These are phyloP conservation scores for Drosophila takahashii DNA, from an alignment of 1,140 invertebrate species.

Conservation along the genomic window DNA sequence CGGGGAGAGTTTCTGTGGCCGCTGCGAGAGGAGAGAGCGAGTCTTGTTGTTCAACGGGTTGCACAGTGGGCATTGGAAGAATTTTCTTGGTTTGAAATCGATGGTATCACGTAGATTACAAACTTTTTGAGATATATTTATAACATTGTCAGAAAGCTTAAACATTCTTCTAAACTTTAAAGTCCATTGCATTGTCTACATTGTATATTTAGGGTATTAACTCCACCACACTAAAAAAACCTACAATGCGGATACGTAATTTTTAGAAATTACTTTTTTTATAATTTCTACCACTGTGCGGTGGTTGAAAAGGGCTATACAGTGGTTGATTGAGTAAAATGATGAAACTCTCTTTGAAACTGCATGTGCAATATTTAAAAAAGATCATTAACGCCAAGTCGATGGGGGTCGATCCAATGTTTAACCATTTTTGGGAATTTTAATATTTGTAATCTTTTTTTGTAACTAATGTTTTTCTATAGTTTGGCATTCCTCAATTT, in stretches of 20 bases:
- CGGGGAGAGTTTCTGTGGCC: constrained; percentile 9
- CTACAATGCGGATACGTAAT: too few species aligned
- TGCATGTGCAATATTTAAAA: background rate
- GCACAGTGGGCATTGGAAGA: constrained; percentile 2
- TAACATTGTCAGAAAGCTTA: too few species aligned
- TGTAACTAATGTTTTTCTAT: background rate
- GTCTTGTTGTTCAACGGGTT: constrained; percentile 13
- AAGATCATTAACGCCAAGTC: background rate
- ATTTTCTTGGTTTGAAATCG: background rate
- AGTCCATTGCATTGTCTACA: too few species aligned
- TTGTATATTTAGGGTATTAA: too few species aligned
- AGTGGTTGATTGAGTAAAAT: constrained; percentile 2
- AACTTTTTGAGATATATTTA: too few species aligned
- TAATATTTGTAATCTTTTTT: background rate
- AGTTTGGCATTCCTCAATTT: background rate
- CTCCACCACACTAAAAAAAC: too few species aligned
- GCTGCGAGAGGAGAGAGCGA: background rate
- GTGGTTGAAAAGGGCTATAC: background rate
- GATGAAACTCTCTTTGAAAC: constrained; percentile 9
- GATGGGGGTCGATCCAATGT: background rate
- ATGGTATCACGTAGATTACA: too few species aligned
- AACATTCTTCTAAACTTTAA: too few species aligned
- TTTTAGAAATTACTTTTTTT: too few species aligned
- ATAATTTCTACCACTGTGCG: background rate
- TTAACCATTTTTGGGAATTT: background rate